phyloP scores from a whole-genome alignment of 2,797 vertebrate species.

The Eleutherodactylus coqui region DNA sequence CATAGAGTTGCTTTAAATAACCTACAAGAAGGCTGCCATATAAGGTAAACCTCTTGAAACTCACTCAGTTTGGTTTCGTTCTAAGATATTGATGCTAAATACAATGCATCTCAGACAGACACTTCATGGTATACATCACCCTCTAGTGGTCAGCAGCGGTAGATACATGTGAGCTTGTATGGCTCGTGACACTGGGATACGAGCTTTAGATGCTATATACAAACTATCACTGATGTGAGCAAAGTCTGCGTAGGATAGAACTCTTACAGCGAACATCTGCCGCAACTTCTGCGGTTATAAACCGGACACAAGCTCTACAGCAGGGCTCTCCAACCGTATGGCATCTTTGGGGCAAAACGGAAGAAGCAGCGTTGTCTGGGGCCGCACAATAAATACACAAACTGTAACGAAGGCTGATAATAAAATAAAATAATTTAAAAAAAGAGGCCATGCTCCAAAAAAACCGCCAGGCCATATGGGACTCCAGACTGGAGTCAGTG shows the following conservation, averaged over 20 bases:
- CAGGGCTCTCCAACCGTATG: too few species aligned
- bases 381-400: too few species aligned
- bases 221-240: background rate
- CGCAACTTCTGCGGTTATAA: background rate
- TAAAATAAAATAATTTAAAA: too few species aligned
- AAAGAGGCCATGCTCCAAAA: too few species aligned
- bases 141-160: slow-evolving; percentile 10
- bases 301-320: background rate
- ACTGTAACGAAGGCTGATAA: too few species aligned
- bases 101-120: background rate
- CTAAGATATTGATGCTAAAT: background rate
- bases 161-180: background rate
- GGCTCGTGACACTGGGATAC: background rate
- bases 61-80: background rate
- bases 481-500: too few species aligned
- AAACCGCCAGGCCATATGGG: too few species aligned
- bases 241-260: background rate
- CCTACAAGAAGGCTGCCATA: slow-evolving; percentile 1
- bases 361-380: too few species aligned
- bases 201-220: background rate
- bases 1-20: slow-evolving; percentile 1
- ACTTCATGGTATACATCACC: background rate
- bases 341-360: too few species aligned
- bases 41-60: slow-evolving; percentile 2
- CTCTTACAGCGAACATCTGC: background rate